Conservation (phyloP, 2,888 invertebrate species). For the Phaedon cochleariae region DNA sequence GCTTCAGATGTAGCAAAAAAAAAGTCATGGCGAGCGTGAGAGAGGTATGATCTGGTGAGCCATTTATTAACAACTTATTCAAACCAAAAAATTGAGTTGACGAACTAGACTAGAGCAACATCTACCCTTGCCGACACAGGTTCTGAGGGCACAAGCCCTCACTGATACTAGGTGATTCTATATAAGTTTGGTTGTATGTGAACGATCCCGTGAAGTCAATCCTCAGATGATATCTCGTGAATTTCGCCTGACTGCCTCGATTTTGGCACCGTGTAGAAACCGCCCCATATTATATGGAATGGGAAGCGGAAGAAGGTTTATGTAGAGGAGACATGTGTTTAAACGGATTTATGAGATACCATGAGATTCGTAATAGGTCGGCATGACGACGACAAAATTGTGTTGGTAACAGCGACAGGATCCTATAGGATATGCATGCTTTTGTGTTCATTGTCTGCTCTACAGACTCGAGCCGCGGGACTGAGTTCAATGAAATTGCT, state of each 20-base stretch:
- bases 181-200: too few relatives aligned
- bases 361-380: slow-evolving; percentile 44
- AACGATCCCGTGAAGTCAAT: not conserved
- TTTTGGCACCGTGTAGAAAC: not conserved
- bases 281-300: not conserved
- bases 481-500: slow-evolving; percentile 4
- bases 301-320: slow-evolving; percentile 22
- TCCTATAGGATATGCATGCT: slow-evolving; percentile 22
- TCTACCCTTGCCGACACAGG: too few relatives aligned
- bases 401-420: slow-evolving; percentile 22
- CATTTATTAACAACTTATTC: too few relatives aligned
- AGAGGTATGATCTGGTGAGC: too few relatives aligned
- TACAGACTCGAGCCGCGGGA: not conserved
- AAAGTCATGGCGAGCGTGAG: too few relatives aligned
- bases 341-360: slow-evolving; percentile 48
- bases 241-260: not conserved
- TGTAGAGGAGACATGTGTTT: slow-evolving; percentile 45
- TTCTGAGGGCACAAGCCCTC: too few relatives aligned
- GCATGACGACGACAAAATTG: slow-evolving; percentile 28
- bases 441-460: slow-evolving; percentile 14
- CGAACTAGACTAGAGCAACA: too few relatives aligned
- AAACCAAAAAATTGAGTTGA: too few relatives aligned
- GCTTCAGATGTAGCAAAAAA: too few relatives aligned
- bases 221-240: not conserved
- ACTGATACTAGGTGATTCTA: too few relatives aligned